Conservation (phyloP, 2,113 vertebrate genomes). For the Anolis carolinensis region DNA sequence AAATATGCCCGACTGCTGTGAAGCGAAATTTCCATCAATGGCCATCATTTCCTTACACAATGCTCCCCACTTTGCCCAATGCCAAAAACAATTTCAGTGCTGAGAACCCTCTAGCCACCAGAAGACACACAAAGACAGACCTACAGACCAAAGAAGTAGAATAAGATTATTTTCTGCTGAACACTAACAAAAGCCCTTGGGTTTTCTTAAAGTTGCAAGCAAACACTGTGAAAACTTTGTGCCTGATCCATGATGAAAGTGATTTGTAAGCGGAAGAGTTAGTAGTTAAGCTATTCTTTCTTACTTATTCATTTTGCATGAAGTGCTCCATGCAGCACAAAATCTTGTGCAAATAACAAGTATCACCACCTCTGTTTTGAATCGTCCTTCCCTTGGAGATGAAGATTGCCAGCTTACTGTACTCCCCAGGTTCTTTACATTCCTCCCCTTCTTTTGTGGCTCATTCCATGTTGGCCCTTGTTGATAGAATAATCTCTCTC, state of each 20-base stretch:
- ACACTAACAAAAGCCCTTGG: too few species aligned
- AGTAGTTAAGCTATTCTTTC: background rate
- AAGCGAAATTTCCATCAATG: background rate
- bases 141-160: background rate
- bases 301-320: background rate
- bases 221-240: fast-evolving
- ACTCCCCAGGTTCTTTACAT: background rate
- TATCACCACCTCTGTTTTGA: background rate
- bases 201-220: background rate
- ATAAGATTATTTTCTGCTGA: background rate
- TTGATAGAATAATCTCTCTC: constrained; percentile 1
- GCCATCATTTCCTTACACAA: background rate
- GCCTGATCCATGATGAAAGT: background rate
- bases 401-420: background rate
- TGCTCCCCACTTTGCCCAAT: background rate
- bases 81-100: background rate
- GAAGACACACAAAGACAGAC: background rate
- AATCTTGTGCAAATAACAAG: background rate
- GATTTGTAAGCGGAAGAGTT: background rate
- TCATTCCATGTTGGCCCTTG: constrained; percentile 6
- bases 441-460: background rate
- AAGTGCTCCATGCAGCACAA: background rate
- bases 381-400: background rate
- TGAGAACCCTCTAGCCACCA: background rate
- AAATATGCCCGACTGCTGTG: background rate